phyloP scores from a whole-genome alignment of 1,140 invertebrate species.

The Drosophila simulans region DNA sequence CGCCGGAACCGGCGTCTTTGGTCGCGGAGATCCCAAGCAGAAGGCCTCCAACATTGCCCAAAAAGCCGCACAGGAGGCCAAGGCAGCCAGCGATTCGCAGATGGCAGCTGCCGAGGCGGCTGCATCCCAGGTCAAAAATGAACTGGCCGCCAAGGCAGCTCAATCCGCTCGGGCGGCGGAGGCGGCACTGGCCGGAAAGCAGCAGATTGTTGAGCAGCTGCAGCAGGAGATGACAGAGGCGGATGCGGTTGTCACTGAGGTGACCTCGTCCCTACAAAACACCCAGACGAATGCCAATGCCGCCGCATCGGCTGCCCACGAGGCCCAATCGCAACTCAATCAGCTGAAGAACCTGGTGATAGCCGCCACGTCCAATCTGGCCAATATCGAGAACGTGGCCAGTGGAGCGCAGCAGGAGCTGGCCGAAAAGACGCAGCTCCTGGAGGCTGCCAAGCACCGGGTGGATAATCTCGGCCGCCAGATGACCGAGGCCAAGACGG shows the following conservation, averaged over 20 bases:
- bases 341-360: slow-evolving; percentile 85
- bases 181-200: slow-evolving; percentile 87
- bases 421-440: slow-evolving; percentile 87
- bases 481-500: slow-evolving; percentile 86
- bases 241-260: slow-evolving; percentile 87
- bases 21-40: slow-evolving; percentile 49
- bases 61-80: slow-evolving; percentile 88
- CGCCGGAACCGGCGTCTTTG: not conserved
- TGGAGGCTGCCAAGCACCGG: slow-evolving; percentile 87
- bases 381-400: slow-evolving; percentile 87
- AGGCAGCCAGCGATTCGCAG: slow-evolving; percentile 88
- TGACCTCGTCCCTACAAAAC: slow-evolving; percentile 86
- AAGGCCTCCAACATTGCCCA: slow-evolving; percentile 87
- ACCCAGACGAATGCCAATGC: slow-evolving; percentile 87
- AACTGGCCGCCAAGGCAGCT: slow-evolving; percentile 88
- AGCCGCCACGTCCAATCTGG: slow-evolving; percentile 86
- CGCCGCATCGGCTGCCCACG: slow-evolving; percentile 86
- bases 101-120: slow-evolving; percentile 88
- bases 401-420: slow-evolving; percentile 86
- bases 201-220: slow-evolving; percentile 87
- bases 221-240: slow-evolving; percentile 87
- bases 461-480: slow-evolving; percentile 87
- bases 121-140: slow-evolving; percentile 88
- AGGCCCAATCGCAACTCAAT: slow-evolving; percentile 85
- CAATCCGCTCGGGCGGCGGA: slow-evolving; percentile 89